A percentile compares a stretch with the other conserved stretches of the same genome.
Conservation (phyloP, 2,888 invertebrate species). For the Lissocephala sabroskyi region DNA sequence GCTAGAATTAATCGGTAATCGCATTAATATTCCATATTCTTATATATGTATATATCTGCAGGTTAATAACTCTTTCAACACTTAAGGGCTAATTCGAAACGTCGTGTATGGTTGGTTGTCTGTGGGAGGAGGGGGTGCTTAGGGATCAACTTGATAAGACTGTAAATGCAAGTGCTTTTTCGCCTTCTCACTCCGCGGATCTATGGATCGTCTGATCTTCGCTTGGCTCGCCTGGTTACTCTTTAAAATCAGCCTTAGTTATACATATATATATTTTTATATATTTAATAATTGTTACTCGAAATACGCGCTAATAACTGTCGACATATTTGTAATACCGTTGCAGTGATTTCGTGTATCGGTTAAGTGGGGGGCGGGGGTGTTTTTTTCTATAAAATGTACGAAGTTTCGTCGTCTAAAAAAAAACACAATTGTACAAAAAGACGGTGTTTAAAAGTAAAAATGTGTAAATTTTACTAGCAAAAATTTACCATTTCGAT, state of each 20-base stretch:
- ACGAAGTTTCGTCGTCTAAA: no score
- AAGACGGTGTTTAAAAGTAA: slow-evolving; percentile 48
- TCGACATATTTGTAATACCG: slow-evolving; percentile 6
- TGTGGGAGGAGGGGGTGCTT: no score
- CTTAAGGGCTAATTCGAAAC: no score
- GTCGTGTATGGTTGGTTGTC: no score
- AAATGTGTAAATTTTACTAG: slow-evolving; percentile 65
- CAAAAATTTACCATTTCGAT: slow-evolving; percentile 42
- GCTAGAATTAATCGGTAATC: no score
- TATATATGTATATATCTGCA: no score
- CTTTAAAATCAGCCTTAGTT: slow-evolving; percentile 58
- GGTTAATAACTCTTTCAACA: no score
- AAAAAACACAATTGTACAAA: slow-evolving; percentile 57
- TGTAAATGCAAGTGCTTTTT: neutral
- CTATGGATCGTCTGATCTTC: neutral
- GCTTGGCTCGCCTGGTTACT: slow-evolving; percentile 11
- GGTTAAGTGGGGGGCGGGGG: slow-evolving; percentile 39
- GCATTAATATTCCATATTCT: no score
- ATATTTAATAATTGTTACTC: slow-evolving; percentile 13
- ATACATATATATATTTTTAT: slow-evolving; percentile 63
- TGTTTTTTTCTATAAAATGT: slow-evolving; percentile 47
- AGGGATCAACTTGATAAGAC: no score
- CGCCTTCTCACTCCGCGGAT: neutral
- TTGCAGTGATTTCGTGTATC: slow-evolving; percentile 19
- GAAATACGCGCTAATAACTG: slow-evolving; percentile 20